Conservation (phyloP, 2,797 vertebrate genomes). For the Brachyrhaphis roseni region DNA sequence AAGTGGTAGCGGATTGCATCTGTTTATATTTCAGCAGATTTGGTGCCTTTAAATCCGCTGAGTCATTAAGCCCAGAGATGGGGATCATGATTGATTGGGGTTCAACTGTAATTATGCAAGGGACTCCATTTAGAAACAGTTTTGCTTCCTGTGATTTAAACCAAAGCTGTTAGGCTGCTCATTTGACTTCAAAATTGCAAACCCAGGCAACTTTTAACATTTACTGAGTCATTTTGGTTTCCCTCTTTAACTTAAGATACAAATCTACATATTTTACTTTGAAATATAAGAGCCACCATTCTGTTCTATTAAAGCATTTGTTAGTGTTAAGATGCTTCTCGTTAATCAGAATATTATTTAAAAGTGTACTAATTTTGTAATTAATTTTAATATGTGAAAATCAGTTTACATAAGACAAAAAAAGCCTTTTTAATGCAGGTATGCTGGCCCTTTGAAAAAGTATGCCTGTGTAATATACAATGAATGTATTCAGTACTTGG, state of each 20-base stretch:
- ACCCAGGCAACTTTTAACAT: conserved; percentile 24
- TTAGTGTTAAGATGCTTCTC: not conserved
- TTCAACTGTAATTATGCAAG: conserved; percentile 53
- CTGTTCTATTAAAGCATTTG: not conserved
- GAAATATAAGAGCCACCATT: conserved; percentile 3
- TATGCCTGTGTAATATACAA: not conserved
- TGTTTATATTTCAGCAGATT: conserved; percentile 71
- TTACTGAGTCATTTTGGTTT: conserved; percentile 44
- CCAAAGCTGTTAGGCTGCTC: conserved; percentile 49
- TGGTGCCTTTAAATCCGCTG: conserved; percentile 63
- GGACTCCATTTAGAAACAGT: conserved; percentile 57
- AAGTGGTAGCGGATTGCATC: conserved; percentile 56
- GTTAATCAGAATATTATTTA: not conserved
- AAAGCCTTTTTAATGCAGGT: not conserved
- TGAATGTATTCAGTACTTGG: not conserved
- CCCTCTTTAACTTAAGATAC: conserved; percentile 26
- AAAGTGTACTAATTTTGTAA: not conserved
- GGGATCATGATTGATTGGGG: conserved; percentile 69
- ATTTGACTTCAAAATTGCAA: conserved; percentile 35
- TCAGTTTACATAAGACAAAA: not conserved
- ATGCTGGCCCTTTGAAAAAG: not conserved
- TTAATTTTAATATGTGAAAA: not conserved
- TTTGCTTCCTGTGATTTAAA: conserved; percentile 68
- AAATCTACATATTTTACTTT: conserved; percentile 17
- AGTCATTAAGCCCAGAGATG: conserved; percentile 72